Percentiles rank a stretch among this genome's conserved stretches.
Conservation (phyloP, 2,888 invertebrate genomes). For the Heliconius cydno region DNA sequence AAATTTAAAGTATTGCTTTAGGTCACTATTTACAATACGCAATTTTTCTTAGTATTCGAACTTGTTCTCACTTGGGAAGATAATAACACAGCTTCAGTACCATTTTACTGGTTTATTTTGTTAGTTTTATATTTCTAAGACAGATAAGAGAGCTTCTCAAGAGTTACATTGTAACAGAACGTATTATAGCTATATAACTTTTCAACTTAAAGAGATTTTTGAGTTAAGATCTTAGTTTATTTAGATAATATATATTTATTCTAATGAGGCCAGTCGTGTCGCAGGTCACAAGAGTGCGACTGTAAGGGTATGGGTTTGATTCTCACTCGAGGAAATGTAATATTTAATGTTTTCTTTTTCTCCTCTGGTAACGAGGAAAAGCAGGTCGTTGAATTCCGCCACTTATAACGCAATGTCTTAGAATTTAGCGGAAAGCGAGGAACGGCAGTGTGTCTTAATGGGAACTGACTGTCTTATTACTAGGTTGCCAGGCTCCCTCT, state of each 20-base stretch:
- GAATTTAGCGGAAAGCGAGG: not conserved
- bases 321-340: too few relatives aligned
- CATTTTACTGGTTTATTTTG: constrained; percentile 3
- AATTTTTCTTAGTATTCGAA: not conserved
- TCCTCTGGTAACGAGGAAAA: not conserved
- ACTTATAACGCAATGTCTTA: too few relatives aligned
- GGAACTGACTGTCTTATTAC: not conserved
- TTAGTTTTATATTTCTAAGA: constrained; percentile 4
- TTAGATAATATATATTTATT: not conserved
- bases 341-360: not conserved
- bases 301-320: too few relatives aligned
- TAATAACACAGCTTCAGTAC: not conserved
- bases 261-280: too few relatives aligned
- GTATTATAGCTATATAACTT: not conserved
- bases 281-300: too few relatives aligned
- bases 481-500: not conserved
- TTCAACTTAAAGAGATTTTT: not conserved
- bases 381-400: too few relatives aligned
- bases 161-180: constrained; percentile 5
- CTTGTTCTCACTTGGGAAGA: not conserved
- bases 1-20: not conserved
- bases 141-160: constrained; percentile 2
- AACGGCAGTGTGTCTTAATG: not conserved
- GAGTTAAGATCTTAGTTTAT: not conserved
- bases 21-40: not conserved